Evolutionary conservation across 2,888 invertebrate species (phyloP), one percentile per base, ranked within the genome.

Genomic region (Caradrina kadenii): DNA sequence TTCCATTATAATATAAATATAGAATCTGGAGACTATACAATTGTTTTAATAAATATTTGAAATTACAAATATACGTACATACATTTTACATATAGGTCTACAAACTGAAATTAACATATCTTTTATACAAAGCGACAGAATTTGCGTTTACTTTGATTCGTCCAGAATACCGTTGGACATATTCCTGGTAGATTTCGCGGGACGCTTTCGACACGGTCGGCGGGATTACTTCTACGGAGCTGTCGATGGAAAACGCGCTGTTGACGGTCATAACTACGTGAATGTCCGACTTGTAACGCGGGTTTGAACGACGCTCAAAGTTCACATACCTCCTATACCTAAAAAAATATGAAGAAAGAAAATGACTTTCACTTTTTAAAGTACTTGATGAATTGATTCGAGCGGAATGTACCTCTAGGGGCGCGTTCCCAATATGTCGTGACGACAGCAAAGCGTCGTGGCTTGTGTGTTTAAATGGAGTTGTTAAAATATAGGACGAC

Each of bases 181-280:
- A 98, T 62, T 96, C 96, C 73, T 96, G 94, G 89, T 98, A 98
- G 76, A 98, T 96, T 81, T 97, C 97, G 62, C 96, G 94, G 54
- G 97, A 96, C 17, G 95, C 92, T 78, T 96, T 93, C 13, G 96
- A 95, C 17, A 98, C 97, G 4, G 95, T 96, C 1, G 98, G 98
- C 31, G 97, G 96, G 54, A 96, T 96, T 22, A 97, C 97, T 86
- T 97, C 94, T 26, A 96, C 93, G 0, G 97, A 96, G 70, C 97
- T 96, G 90, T 97, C 97, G 74, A 96, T 96, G 0, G 96, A 96
- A 89, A 97, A 97, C 0, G 96, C 96, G 86, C 97, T 97, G 86
- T 96, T 96, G 17, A 97, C 97, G 2, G 97, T 96, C 87, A 97
- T 90, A 77, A 96, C 96, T 1, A 96, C 94, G 66, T 96, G 96